Evolutionary conservation across 2,113 vertebrate genomes (phyloP).

Genomic region (Maccullochella peelii): DNA sequence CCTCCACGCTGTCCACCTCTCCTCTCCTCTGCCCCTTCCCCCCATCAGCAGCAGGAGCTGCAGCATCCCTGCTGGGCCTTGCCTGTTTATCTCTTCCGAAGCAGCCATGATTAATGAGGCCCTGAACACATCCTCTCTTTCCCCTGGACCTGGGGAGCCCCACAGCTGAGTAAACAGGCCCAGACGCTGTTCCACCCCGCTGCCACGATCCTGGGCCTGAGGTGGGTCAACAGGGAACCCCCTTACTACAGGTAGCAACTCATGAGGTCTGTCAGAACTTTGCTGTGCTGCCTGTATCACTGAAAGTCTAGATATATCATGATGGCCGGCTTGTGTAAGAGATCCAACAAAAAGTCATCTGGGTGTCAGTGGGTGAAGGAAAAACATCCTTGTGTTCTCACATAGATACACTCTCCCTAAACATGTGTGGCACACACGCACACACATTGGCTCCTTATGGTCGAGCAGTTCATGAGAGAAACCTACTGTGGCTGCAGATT

Average conservation of each 20-base stretch:
- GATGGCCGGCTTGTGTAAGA: slow-evolving; percentile 1
- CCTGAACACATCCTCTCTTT: slow-evolving; percentile 88
- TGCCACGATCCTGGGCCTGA: slow-evolving; percentile 56
- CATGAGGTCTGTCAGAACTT: slow-evolving; percentile 48
- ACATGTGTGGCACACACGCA: slow-evolving; percentile 60
- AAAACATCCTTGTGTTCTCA: background rate
- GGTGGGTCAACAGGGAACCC: slow-evolving; percentile 53
- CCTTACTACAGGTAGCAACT: slow-evolving; percentile 75
- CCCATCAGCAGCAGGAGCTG: slow-evolving; percentile 58
- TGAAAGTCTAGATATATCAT: background rate
- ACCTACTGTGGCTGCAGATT: slow-evolving; percentile 53
- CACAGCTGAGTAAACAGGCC: slow-evolving; percentile 93
- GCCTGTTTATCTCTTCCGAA: slow-evolving; percentile 88
- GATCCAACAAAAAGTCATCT: slow-evolving; percentile 31
- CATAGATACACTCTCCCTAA: slow-evolving; percentile 1
- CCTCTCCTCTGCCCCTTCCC: slow-evolving; percentile 27
- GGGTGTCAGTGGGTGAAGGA: slow-evolving; percentile 30
- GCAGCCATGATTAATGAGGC: slow-evolving; percentile 91
- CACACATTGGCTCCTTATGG: slow-evolving; percentile 48
- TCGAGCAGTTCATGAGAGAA: slow-evolving; percentile 47
- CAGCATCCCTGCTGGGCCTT: slow-evolving; percentile 82
- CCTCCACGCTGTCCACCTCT: slow-evolving; percentile 26
- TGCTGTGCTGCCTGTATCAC: background rate
- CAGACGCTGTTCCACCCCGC: slow-evolving; percentile 57
- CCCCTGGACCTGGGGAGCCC: slow-evolving; percentile 80